A percentile compares a stretch with the other conserved stretches of the same genome.
phyloP scores from a whole-genome alignment of 2,888 invertebrate species.

The Lypha dubia region DNA sequence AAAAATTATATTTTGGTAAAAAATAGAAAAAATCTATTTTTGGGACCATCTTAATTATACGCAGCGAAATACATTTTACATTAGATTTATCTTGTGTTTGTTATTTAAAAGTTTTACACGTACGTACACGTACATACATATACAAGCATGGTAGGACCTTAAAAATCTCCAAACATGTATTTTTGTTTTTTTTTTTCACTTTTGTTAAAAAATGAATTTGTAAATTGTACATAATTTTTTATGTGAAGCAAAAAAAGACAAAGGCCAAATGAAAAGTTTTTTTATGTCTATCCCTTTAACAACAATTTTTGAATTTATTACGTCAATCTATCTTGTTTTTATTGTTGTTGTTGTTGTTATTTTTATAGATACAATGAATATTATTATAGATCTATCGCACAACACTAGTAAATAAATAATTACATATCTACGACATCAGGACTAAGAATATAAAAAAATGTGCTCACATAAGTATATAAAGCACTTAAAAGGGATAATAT shows the following conservation, averaged over 20 bases:
- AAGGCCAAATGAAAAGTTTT: constrained; percentile 5
- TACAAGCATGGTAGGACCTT: too few species aligned
- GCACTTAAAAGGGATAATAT: constrained; percentile 56
- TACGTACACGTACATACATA: neutral
- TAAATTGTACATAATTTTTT: neutral
- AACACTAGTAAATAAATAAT: constrained; percentile 11
- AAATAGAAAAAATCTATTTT: too few species aligned
- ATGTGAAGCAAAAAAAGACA: constrained; percentile 4
- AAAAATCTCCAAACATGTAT: neutral
- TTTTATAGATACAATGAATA: constrained; percentile 15
- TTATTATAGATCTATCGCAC: constrained; percentile 18
- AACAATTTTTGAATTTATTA: constrained; percentile 55
- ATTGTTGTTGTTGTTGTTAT: constrained; percentile 45
- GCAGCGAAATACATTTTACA: too few species aligned
- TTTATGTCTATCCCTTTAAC: constrained; percentile 42
- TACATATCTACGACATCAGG: neutral
- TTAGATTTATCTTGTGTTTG: too few species aligned
- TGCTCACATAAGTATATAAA: constrained; percentile 33
- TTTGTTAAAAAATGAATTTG: neutral
- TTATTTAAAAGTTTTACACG: neutral
- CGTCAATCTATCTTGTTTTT: constrained; percentile 57
- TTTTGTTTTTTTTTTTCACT: neutral
- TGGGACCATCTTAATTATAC: too few species aligned
- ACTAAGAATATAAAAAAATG: neutral
- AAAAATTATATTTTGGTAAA: too few species aligned